phyloP scores from a whole-genome alignment of 2,113 vertebrate genomes.

The Corydoras maculifer region DNA sequence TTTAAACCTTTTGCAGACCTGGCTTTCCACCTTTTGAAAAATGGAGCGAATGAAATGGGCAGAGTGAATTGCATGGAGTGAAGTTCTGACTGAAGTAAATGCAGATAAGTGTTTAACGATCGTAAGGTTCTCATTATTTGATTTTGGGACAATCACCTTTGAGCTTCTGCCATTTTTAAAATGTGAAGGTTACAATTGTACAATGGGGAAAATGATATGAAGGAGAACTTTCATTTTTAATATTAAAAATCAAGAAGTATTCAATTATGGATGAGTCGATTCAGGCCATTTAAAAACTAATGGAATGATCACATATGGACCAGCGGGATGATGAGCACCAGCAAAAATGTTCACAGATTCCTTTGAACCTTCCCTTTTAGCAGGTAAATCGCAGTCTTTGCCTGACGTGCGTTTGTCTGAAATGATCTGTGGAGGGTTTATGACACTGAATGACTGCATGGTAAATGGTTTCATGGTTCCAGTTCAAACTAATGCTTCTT shows the following conservation, averaged over 20 bases:
- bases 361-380: background rate
- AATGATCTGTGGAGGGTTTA: background rate
- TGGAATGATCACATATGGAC: background rate
- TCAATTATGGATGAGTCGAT: background rate
- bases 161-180: constrained; percentile 19
- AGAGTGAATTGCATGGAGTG: background rate
- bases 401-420: background rate
- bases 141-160: constrained; percentile 29
- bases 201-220: background rate
- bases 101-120: constrained; percentile 8
- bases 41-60: background rate
- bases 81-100: constrained; percentile 18
- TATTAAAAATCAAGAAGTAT: constrained; percentile 1
- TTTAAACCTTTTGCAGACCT: constrained; percentile 17
- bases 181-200: constrained; percentile 32
- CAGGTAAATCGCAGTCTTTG: too few relatives aligned
- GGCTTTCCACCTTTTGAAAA: constrained; percentile 2
- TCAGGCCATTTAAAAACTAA: background rate
- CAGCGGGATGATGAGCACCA: background rate
- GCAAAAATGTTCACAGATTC: background rate
- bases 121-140: constrained; percentile 18
- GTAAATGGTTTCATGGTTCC: constrained; percentile 7
- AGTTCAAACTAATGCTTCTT: constrained; percentile 11
- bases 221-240: constrained; percentile 10
- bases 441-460: constrained; percentile 3